A percentile compares a stretch with the other conserved stretches of the same genome.
Evolutionary conservation across 2,797 vertebrate species (phyloP).

Genomic region (Cichlasoma orientale): DNA sequence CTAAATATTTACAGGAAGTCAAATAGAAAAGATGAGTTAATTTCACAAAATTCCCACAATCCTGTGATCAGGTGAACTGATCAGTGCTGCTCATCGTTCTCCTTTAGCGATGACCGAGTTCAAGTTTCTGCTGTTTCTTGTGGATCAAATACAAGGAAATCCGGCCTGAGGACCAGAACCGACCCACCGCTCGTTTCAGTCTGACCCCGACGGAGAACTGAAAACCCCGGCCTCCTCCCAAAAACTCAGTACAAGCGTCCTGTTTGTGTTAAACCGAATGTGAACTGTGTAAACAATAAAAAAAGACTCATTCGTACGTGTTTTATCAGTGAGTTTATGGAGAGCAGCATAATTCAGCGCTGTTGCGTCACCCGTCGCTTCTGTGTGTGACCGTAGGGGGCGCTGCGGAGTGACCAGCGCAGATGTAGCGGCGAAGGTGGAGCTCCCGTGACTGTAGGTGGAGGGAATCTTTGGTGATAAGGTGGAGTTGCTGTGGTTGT

Average conservation of each 20-base stretch:
- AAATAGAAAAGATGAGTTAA: not conserved
- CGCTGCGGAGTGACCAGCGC: not conserved
- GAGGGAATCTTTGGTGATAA: no score
- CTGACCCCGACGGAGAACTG: not conserved
- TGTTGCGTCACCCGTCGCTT: not conserved
- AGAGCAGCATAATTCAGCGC: not conserved
- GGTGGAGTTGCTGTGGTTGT: no score
- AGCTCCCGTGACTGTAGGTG: not conserved
- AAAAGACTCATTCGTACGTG: not conserved
- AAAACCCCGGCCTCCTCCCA: no score
- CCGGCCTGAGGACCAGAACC: not conserved
- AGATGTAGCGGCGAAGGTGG: accelerated
- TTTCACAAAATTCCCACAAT: not conserved
- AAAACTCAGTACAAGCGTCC: not conserved
- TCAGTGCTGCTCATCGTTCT: not conserved
- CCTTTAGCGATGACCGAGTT: not conserved
- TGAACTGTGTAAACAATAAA: no score
- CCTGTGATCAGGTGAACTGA: not conserved
- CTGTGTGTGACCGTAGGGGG: not conserved
- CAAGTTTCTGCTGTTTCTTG: not conserved
- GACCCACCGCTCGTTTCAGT: not conserved
- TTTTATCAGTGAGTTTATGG: not conserved
- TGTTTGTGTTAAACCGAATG: no score
- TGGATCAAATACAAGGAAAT: not conserved
- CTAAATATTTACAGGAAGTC: not conserved